These are phyloP conservation scores for Pomatorhinus ruficollis DNA, from an alignment of 2,113 vertebrate genomes.

Conservation along the genomic window DNA sequence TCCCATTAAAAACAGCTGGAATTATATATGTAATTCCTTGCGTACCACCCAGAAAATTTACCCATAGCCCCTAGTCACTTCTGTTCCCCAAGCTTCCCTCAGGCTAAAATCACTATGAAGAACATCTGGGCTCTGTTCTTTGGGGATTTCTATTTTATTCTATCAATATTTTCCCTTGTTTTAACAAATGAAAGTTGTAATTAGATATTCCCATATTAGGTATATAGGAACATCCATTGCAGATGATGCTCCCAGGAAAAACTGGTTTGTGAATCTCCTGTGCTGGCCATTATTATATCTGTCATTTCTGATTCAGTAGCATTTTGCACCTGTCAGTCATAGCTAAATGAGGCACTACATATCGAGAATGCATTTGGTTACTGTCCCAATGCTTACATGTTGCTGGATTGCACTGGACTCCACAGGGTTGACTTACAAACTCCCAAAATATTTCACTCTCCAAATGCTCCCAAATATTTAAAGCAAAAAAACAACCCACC, in stretches of 20 bases:
- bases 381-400: not conserved
- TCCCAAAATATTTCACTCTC: not conserved
- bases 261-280: not conserved
- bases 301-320: conserved; percentile 34
- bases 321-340: conserved; percentile 40
- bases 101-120: conserved; percentile 43
- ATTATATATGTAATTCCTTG: conserved; percentile 24
- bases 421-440: not conserved
- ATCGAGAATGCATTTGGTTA: not conserved
- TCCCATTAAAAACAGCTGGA: conserved; percentile 45
- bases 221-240: conserved; percentile 2
- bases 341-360: not conserved
- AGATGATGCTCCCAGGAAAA: conserved; percentile 34
- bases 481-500: not conserved
- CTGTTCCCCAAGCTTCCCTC: conserved; percentile 45
- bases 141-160: conserved; percentile 46
- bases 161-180: conserved; percentile 30
- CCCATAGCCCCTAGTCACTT: conserved; percentile 18
- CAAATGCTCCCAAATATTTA: not conserved
- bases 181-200: conserved; percentile 49
- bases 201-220: conserved; percentile 23
- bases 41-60: conserved; percentile 31
- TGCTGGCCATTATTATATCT: conserved; percentile 1
- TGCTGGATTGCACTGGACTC: not conserved
- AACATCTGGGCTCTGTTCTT: conserved; percentile 51